Percentiles rank a stretch among this genome's conserved stretches.
Evolutionary conservation across 2,888 invertebrate species (phyloP).

Genomic region (Antitype chi): DNA sequence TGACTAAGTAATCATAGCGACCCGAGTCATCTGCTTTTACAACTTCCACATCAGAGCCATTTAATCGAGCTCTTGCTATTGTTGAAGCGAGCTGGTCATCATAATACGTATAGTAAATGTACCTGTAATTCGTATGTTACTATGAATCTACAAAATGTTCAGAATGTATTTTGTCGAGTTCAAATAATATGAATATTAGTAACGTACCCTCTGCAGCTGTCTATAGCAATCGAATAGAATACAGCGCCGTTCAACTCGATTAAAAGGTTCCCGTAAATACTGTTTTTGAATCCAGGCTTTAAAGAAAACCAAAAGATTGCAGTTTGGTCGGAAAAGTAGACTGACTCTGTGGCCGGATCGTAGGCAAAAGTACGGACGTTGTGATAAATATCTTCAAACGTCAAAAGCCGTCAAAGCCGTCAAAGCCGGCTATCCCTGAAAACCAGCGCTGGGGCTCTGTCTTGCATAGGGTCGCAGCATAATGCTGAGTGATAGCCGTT

Average conservation of each 20-base stretch:
- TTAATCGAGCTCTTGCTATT: no score
- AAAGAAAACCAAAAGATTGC: not conserved
- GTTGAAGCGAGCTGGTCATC: not conserved
- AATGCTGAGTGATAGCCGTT: no score
- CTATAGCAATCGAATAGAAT: not conserved
- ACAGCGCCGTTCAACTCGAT: not conserved
- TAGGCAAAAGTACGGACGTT: not conserved
- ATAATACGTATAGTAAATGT: not conserved
- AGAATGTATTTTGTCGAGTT: not conserved
- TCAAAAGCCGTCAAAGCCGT: no score
- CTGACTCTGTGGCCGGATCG: not conserved
- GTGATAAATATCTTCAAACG: no score
- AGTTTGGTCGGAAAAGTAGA: not conserved
- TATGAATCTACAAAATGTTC: not conserved
- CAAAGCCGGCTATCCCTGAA: no score
- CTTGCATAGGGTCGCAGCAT: no score
- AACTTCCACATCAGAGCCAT: not conserved
- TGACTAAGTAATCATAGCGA: not conserved
- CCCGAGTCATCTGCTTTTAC: not conserved
- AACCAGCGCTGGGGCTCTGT: no score
- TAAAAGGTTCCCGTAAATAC: not conserved
- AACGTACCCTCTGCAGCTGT: not conserved
- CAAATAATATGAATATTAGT: not conserved
- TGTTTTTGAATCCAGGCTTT: not conserved
- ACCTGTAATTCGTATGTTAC: conserved; percentile 1